Evolutionary conservation across 2,888 invertebrate species (phyloP).

Genomic region (Rhingia rostrata): DNA sequence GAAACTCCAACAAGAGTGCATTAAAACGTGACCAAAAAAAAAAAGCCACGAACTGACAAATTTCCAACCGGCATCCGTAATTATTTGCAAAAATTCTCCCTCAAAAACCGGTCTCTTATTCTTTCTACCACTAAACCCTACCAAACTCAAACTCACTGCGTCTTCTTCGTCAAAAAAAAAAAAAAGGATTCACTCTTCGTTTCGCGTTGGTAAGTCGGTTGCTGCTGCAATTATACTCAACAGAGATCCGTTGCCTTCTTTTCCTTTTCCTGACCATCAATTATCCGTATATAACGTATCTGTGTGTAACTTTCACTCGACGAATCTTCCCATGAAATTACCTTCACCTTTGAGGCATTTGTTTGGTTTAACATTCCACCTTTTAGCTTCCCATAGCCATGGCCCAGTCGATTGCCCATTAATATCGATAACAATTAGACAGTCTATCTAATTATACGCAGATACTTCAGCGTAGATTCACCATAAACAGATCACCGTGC

Average conservation of each 20-base stretch:
- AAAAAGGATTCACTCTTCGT: conserved; percentile 32
- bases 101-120: conserved; percentile 51
- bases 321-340: conserved; percentile 71
- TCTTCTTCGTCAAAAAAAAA: not conserved
- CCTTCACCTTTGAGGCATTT: conserved; percentile 74
- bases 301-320: conserved; percentile 67
- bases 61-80: conserved; percentile 53
- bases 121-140: conserved; percentile 40
- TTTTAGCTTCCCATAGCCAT: conserved; percentile 68
- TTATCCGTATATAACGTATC: conserved; percentile 23
- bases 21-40: conserved; percentile 38
- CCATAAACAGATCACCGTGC: conserved; percentile 66
- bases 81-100: conserved; percentile 59
- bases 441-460: conserved; percentile 68
- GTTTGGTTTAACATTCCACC: conserved; percentile 74
- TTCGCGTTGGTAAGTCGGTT: not conserved
- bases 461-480: conserved; percentile 51
- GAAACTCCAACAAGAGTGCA: conserved; percentile 40
- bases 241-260: conserved; percentile 44
- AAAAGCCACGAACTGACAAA: conserved; percentile 33
- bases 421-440: conserved; percentile 73
- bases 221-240: conserved; percentile 54
- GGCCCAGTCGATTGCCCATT: conserved; percentile 64
- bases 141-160: not conserved
- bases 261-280: conserved; percentile 46